Percentiles rank a stretch among this genome's conserved stretches.
Evolutionary conservation across 1,140 invertebrate genomes (phyloP).

Genomic region (Drosophila arizonae): DNA sequence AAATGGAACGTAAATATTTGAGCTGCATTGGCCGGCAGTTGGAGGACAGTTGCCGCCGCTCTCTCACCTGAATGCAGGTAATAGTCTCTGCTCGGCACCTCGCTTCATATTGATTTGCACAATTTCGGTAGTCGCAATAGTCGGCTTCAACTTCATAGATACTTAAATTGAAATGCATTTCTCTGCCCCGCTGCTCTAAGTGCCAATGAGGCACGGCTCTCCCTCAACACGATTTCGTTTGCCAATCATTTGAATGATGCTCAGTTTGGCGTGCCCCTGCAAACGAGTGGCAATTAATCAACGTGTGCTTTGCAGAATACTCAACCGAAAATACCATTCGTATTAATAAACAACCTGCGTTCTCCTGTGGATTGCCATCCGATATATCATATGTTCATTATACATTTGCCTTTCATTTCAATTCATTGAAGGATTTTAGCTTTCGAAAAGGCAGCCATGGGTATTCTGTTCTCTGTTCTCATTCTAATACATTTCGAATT

Average conservation of each 20-base stretch:
- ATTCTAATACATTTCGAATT: too few species aligned
- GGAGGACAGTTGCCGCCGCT: constrained; percentile 22
- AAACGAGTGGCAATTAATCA: constrained; percentile 6
- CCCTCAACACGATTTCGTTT: not conserved
- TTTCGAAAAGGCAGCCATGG: too few species aligned
- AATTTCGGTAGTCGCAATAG: constrained; percentile 42
- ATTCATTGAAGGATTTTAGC: too few species aligned
- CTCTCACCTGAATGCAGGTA: constrained; percentile 30
- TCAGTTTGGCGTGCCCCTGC: not conserved
- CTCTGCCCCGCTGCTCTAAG: too few species aligned
- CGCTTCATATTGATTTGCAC: constrained; percentile 63
- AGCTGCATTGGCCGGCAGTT: constrained; percentile 52
- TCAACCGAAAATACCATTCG: too few species aligned
- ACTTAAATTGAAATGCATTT: constrained; percentile 43
- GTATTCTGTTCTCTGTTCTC: too few species aligned
- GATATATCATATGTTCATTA: too few species aligned
- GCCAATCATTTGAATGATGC: constrained; percentile 10
- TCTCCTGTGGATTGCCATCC: not conserved
- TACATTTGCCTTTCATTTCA: too few species aligned
- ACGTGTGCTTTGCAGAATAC: not conserved
- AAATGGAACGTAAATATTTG: constrained; percentile 80
- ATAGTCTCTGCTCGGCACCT: constrained; percentile 24
- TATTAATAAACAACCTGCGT: not conserved
- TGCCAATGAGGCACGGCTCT: too few species aligned
- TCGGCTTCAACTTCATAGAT: constrained; percentile 30